Evolutionary conservation across 2,888 invertebrate genomes (phyloP).

Genomic region (Tipula unca): DNA sequence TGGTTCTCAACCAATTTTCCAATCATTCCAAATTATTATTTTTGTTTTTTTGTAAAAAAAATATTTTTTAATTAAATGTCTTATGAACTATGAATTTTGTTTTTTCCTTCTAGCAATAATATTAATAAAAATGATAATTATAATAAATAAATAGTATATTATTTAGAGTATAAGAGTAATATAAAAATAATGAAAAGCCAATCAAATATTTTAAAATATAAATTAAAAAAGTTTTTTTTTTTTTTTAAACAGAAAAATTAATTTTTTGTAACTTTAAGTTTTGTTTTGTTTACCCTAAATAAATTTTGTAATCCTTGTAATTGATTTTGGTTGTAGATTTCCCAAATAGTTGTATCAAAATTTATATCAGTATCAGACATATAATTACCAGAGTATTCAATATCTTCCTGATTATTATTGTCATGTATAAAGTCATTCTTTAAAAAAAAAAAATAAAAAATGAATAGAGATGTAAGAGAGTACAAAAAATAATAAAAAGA

Average conservation of each 20-base stretch:
- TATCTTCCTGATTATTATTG: conserved; percentile 14
- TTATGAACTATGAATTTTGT: background rate
- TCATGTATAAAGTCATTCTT: conserved; percentile 14
- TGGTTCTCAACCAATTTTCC: background rate
- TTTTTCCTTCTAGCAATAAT: background rate
- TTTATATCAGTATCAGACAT: conserved; percentile 22
- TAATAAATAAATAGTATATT: background rate
- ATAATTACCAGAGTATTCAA: conserved; percentile 17
- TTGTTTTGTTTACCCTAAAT: conserved; percentile 27
- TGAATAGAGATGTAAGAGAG: background rate
- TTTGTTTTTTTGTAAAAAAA: background rate
- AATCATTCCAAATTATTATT: background rate
- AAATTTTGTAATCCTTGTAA: conserved; percentile 25
- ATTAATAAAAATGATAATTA: background rate
- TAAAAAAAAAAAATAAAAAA: background rate
- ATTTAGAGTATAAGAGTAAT: background rate
- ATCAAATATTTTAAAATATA: background rate
- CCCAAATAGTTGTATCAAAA: conserved; percentile 28
- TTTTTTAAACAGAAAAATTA: background rate
- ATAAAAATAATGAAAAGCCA: conserved; percentile 14
- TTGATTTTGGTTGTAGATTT: conserved; percentile 26
- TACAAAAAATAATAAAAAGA: conserved; percentile 14
- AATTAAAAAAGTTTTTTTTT: background rate
- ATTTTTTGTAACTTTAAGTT: background rate
- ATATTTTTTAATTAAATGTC: background rate